phyloP scores from a whole-genome alignment of 30 jellyfish, hydroid and myxozoan genomes.

The Aurelia aurita complex sp. Pacific region DNA sequence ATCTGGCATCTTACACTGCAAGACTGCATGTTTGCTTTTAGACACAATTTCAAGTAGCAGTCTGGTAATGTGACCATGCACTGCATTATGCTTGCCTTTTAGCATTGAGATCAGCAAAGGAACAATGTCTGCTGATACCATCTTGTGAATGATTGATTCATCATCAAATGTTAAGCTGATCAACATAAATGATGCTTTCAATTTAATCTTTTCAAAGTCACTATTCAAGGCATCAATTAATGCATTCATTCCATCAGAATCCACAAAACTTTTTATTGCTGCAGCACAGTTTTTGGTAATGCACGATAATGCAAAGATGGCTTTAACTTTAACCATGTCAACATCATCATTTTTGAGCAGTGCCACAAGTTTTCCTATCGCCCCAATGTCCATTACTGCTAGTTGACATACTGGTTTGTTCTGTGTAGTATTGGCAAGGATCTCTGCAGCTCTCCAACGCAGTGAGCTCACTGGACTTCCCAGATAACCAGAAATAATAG shows the following conservation, averaged over 20 bases:
- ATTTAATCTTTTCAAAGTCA: slow-evolving; percentile 52
- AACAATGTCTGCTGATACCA: slow-evolving; percentile 9
- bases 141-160: slow-evolving; percentile 6
- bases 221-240: slow-evolving; percentile 29
- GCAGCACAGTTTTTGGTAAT: slow-evolving; percentile 35
- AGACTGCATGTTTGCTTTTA: slow-evolving; percentile 25
- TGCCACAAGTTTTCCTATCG: slow-evolving; percentile 27
- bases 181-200: slow-evolving; percentile 77
- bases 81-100: slow-evolving; percentile 43
- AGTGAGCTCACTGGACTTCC: slow-evolving; percentile 62
- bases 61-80: slow-evolving; percentile 41
- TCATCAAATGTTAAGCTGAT: slow-evolving; percentile 45
- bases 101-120: slow-evolving; percentile 12
- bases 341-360: slow-evolving; percentile 32
- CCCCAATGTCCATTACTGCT: slow-evolving; percentile 52
- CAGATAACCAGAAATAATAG: slow-evolving; percentile 35
- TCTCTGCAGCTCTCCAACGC: slow-evolving; percentile 90
- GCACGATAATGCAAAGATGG: slow-evolving; percentile 85
- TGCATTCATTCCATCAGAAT: slow-evolving; percentile 44
- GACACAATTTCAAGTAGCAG: slow-evolving; percentile 24
- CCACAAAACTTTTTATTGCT: slow-evolving; percentile 26
- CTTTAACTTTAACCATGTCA: slow-evolving; percentile 73
- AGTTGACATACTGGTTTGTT: slow-evolving; percentile 81
- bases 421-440: slow-evolving; percentile 79
- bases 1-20: slow-evolving; percentile 36